Evolutionary conservation across 2,888 invertebrate species (phyloP).

Genomic region (Rambutsinella grinnellia): DNA sequence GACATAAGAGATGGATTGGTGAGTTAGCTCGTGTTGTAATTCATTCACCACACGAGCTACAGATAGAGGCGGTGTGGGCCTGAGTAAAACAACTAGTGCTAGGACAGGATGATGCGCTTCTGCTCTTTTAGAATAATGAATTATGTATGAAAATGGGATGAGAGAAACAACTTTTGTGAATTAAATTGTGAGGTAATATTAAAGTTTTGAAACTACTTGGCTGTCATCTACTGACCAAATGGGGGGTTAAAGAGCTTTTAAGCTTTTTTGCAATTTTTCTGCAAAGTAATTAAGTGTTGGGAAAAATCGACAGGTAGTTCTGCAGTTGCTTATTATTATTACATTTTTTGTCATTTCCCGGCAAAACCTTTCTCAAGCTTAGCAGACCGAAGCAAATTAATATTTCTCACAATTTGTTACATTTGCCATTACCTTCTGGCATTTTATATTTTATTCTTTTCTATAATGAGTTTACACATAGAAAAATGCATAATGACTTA

Average conservation of each 20-base stretch:
- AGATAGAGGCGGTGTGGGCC: neutral
- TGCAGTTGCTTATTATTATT: too few species aligned
- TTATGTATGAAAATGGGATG: slow-evolving; percentile 6
- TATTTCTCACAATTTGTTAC: neutral
- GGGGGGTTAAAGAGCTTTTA: neutral
- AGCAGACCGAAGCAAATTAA: neutral
- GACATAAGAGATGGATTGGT: slow-evolving; percentile 43
- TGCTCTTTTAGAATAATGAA: neutral
- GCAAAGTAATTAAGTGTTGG: slow-evolving; percentile 8
- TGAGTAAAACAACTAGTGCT: slow-evolving; percentile 9
- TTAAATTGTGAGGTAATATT: neutral
- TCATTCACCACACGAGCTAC: slow-evolving; percentile 33
- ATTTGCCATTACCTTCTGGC: too few species aligned
- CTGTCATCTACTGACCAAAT: slow-evolving; percentile 12
- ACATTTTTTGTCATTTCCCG: too few species aligned
- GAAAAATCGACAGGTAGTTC: slow-evolving; percentile 34
- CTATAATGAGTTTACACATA: neutral
- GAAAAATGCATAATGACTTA: slow-evolving; percentile 32
- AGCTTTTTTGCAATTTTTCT: neutral
- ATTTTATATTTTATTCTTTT: neutral
- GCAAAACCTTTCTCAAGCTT: neutral
- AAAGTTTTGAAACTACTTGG: neutral
- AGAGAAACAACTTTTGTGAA: neutral
- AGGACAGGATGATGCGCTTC: neutral
- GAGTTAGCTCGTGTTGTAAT: slow-evolving; percentile 40